These are phyloP conservation scores for Rhamnusium bicolor DNA, from an alignment of 2,888 invertebrate species.

Conservation along the genomic window DNA sequence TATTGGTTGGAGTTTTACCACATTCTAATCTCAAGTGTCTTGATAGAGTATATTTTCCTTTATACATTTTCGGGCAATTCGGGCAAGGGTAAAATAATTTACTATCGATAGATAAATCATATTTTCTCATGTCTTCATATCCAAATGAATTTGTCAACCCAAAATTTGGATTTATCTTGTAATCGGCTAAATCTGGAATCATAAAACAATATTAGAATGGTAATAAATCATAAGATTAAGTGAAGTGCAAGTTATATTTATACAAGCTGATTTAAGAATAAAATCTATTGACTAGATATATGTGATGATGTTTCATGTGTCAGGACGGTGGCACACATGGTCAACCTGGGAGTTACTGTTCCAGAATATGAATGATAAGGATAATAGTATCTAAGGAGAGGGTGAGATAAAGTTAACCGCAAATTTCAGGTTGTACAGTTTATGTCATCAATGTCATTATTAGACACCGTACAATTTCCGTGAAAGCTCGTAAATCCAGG, in stretches of 20 bases:
- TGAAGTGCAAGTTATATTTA: not conserved
- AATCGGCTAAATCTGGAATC: constrained; percentile 29
- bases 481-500: too few species aligned
- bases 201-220: not conserved
- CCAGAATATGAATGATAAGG: too few species aligned
- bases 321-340: too few species aligned
- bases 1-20: constrained; percentile 65
- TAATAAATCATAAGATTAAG: not conserved
- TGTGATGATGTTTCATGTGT: too few species aligned
- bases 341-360: too few species aligned
- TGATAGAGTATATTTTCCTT: constrained; percentile 62
- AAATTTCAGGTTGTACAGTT: too few species aligned
- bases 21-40: constrained; percentile 71
- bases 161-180: constrained; percentile 26
- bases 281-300: not conserved
- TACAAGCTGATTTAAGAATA: not conserved
- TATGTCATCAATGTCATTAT: too few species aligned
- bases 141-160: constrained; percentile 6
- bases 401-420: too few species aligned
- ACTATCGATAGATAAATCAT: constrained; percentile 49
- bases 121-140: constrained; percentile 40
- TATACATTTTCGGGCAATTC: constrained; percentile 65
- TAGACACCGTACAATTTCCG: too few species aligned
- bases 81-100: constrained; percentile 56
- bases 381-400: too few species aligned